Base-by-base conservation (phyloP, 1,140 invertebrate genomes). In the Schlechtendalia chinensis region DNA sequence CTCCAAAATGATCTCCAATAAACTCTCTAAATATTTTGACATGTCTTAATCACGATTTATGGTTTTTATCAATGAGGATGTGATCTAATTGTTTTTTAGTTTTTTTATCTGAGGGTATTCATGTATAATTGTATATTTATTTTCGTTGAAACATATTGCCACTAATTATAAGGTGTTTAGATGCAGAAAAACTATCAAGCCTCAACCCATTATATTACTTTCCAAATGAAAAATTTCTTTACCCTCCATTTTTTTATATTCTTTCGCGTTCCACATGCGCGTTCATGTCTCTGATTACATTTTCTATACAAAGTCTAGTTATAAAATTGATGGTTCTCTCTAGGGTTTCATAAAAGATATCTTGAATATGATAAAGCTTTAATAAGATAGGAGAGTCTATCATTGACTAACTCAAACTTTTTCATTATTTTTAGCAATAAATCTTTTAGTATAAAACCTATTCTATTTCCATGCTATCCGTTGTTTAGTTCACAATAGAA, bases 91-190 rank as follows among this genome's bases (percentile, higher is more conserved):
- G 39, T 5, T 10, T 45, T 10, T 45, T 45, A 45, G 39, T 45
- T 45, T 45, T 45, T 39, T 80, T 75, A 82, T 82, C 81, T 59
- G 82, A 82, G 10, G 83, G 80, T 16, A 5, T 32, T 83, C 82
- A 83, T 17, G 81, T 84, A 1, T 24, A 72, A 79, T 83, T 83
- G 71, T 84, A 82, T 58, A 84, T 83, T 32, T 83, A 56, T 80
- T 79, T 83, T 16, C 79, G 71, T 71, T 81, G 82, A 24, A 84
- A 82, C 17, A 29, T 39, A 6, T 82, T 83, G 29, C 81, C 83
- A 2, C 45, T 58, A 67, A 83, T 63, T 67, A 63, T 82, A 74
- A 84, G 59, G 45, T 81, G 77, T 19, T 81, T 82, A 24, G 63
- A 71, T 45, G 39, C 45, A 19, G 82, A 81, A 77, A 84, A 81